Base-by-base conservation (phyloP, 2,888 invertebrate genomes). In the Caenorhabditis panamensis region DNA sequence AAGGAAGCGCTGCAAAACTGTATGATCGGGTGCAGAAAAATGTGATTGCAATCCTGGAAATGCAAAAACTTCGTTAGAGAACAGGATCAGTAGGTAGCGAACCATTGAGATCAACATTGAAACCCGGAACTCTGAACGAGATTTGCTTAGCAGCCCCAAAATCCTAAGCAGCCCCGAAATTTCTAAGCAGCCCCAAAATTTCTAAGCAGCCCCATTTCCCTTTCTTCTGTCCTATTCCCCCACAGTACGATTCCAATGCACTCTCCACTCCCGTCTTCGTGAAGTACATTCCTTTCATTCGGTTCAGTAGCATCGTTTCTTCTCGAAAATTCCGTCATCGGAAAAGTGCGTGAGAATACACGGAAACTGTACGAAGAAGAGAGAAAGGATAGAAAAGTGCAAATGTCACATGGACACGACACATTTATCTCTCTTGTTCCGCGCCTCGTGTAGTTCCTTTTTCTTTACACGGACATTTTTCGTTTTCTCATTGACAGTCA, bases 261-360 rank as follows among this genome's bases (percentile, higher is more conserved):
- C 47, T 47, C 18, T n/a, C 20, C 18, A 5, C 8, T 41, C 41
- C 41, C 41, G 2, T 41, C 13, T 13, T 41, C 13, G 41, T 18
- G 3, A 49, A 26, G 26, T 51, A 24, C 26, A 24, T 24, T 51
- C 51, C 24, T 51, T 24, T 9, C 51, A 41, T 41, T 41, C 41
- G 9, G 13, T 41, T 31, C 41, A 2, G 13, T 41, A 13, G 13
- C 41, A 41, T 9, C 31, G 8, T 18, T 18, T 47, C 18, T 47
- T 47, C 47, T 47, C 47, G 47, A 28, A 54, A 31, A 5, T 26
- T 54, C 54, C 16, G 13, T 26, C 54, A 20, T 5, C n/a, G 47
- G 31, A 56, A 56, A 56, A 56, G 56, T 56, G 56, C 56, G 56
- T 56, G 56, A 56, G 56, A 56, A 56, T 20, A 47, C 47, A 47